phyloP scores from a whole-genome alignment of 2,113 vertebrate genomes.

The Prunella fulvescens region DNA sequence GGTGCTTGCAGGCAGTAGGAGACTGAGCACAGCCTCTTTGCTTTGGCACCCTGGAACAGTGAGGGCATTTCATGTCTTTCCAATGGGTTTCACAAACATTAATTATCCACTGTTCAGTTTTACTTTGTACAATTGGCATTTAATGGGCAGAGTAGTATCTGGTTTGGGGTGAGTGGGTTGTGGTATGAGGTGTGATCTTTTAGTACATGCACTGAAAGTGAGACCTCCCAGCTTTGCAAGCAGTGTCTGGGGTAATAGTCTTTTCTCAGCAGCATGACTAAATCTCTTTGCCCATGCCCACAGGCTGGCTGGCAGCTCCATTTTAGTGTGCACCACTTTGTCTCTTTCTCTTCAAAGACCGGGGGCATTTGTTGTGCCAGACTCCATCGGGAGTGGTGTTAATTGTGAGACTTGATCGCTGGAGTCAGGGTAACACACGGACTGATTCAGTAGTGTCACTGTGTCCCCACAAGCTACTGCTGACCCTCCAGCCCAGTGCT shows the following conservation, averaged over 20 bases:
- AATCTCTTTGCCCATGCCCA: neutral
- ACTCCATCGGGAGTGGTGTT: neutral
- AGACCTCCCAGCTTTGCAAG: neutral
- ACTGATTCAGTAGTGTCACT: neutral
- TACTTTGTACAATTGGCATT: neutral
- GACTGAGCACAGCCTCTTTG: neutral
- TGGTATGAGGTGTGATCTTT: neutral
- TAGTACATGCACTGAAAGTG: rapidly evolving
- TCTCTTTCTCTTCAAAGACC: neutral
- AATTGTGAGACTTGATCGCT: neutral
- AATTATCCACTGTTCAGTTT: neutral
- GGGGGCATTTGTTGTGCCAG: neutral
- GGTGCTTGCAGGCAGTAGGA: neutral
- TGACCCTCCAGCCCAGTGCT: neutral
- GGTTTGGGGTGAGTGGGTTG: neutral
- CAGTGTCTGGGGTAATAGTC: neutral
- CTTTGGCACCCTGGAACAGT: neutral
- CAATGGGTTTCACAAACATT: neutral
- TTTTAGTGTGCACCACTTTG: neutral
- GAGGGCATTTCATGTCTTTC: neutral
- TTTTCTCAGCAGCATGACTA: neutral
- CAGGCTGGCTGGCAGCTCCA: neutral
- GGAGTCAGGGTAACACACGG: neutral
- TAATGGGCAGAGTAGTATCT: neutral
- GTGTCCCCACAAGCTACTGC: neutral